A percentile compares a stretch with the other conserved stretches of the same genome.
Conservation (phyloP, 1,140 invertebrate species). For the Temnothorax nylanderi region DNA sequence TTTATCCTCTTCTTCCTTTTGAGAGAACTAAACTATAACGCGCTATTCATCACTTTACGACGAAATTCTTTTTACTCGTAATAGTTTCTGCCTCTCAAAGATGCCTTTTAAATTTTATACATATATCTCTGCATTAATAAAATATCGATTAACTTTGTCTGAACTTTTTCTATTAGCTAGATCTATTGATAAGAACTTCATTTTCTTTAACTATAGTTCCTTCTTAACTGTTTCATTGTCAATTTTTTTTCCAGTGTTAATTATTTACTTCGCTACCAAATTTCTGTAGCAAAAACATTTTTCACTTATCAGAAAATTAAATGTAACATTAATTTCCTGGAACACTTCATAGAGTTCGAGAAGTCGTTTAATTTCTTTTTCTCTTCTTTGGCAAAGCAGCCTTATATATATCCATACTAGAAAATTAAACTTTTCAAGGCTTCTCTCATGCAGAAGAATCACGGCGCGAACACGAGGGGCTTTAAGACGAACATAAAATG, state of each 20-base stretch:
- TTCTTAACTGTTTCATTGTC: neutral
- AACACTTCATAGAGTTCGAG: neutral
- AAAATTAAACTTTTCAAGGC: constrained; percentile 32
- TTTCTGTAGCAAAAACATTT: neutral
- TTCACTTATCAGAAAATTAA: neutral
- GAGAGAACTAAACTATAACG: neutral
- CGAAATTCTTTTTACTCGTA: neutral
- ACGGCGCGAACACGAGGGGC: neutral
- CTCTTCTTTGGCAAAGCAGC: neutral
- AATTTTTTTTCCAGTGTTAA: neutral
- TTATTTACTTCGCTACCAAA: neutral
- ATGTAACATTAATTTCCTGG: neutral
- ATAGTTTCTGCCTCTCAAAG: neutral
- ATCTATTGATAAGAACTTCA: neutral
- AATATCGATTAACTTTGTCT: constrained; percentile 1
- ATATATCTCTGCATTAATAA: neutral
- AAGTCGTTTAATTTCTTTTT: constrained; percentile 4
- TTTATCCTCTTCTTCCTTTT: neutral
- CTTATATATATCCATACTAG: neutral
- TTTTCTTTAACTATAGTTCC: neutral
- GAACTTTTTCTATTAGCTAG: constrained; percentile 5
- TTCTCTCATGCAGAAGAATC: constrained; percentile 29
- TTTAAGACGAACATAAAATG: constrained; percentile 36
- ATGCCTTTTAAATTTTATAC: constrained; percentile 7
- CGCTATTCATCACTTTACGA: neutral